phyloP scores from a whole-genome alignment of 37 sponge, comb jelly and placozoan genomes.

The Spongilla lacustris region DNA sequence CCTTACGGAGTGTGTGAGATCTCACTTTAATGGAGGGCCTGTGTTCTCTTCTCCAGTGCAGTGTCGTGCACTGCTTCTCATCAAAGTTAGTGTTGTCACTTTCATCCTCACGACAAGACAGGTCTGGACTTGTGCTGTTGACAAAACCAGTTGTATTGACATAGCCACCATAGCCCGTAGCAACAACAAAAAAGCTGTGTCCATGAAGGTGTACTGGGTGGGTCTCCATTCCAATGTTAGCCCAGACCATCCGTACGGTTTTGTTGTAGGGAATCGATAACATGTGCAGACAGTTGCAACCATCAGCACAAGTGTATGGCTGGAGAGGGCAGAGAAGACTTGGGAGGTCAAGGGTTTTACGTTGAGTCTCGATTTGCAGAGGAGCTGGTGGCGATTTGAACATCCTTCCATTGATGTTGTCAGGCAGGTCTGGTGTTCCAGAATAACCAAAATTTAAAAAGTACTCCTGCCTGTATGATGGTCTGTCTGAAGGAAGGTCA shows the following conservation, averaged over 20 bases:
- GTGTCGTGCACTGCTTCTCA: conserved; percentile 2
- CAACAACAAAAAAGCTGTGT: conserved; percentile 65
- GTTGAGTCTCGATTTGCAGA: background rate
- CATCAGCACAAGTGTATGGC: background rate
- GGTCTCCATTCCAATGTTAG: conserved; percentile 9
- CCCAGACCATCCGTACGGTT: conserved; percentile 40
- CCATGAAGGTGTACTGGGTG: conserved; percentile 85
- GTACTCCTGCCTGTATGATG: background rate
- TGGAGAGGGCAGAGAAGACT: background rate
- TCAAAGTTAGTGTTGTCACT: background rate
- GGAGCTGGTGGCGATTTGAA: background rate
- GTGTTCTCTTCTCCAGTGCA: background rate
- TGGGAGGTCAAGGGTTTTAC: background rate
- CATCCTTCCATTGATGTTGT: conserved; percentile 6
- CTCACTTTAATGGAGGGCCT: background rate
- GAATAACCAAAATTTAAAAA: conserved; percentile 67
- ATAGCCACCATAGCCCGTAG: conserved; percentile 68
- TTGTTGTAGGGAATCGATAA: conserved; percentile 7
- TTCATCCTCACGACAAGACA: conserved; percentile 26
- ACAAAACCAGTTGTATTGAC: conserved; percentile 8
- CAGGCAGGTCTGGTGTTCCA: conserved; percentile 6
- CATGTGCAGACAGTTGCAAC: conserved; percentile 25
- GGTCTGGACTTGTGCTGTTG: background rate
- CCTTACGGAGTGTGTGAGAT: conserved; percentile 43
- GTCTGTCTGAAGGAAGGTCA: background rate